These are phyloP conservation scores for Heteronetta atricapilla DNA, from an alignment of 2,113 vertebrate species.

Conservation along the genomic window DNA sequence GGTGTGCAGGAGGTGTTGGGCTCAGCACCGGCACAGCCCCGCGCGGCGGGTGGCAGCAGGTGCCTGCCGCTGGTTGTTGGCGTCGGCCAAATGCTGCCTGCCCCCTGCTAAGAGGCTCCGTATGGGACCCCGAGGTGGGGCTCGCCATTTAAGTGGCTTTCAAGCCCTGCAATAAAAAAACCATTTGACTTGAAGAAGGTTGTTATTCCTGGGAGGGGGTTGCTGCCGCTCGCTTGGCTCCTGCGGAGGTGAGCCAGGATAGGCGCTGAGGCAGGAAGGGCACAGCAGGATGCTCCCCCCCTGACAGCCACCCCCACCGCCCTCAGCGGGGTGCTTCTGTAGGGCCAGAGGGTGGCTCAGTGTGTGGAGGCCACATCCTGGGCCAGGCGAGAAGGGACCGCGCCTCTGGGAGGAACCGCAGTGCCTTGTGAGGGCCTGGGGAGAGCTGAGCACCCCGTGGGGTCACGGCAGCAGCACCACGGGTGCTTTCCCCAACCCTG, in stretches of 20 bases:
- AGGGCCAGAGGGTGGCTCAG: background rate
- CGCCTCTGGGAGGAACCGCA: fast-evolving
- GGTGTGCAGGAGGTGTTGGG: background rate
- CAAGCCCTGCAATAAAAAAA: conserved; percentile 39
- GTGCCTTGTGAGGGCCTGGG: fast-evolving
- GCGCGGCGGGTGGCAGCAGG: fast-evolving
- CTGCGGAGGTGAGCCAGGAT: background rate
- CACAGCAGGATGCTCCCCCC: background rate
- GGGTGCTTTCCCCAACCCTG: background rate
- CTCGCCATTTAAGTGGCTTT: background rate
- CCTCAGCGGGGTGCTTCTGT: background rate
- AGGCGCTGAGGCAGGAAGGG: fast-evolving
- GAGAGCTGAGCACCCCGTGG: background rate
- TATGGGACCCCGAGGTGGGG: background rate
- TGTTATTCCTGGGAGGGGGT: background rate
- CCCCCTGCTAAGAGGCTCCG: background rate
- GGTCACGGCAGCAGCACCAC: fast-evolving
- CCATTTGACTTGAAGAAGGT: conserved; percentile 14
- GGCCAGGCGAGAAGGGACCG: background rate
- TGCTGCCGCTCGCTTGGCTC: background rate
- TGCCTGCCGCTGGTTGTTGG: background rate
- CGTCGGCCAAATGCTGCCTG: background rate
- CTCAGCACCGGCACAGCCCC: background rate
- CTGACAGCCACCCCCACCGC: fast-evolving
- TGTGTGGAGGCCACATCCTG: fast-evolving